A percentile compares a stretch with the other conserved stretches of the same genome.
phyloP scores from a whole-genome alignment of 2,797 vertebrate species.

The Melanotaenia nigrans region DNA sequence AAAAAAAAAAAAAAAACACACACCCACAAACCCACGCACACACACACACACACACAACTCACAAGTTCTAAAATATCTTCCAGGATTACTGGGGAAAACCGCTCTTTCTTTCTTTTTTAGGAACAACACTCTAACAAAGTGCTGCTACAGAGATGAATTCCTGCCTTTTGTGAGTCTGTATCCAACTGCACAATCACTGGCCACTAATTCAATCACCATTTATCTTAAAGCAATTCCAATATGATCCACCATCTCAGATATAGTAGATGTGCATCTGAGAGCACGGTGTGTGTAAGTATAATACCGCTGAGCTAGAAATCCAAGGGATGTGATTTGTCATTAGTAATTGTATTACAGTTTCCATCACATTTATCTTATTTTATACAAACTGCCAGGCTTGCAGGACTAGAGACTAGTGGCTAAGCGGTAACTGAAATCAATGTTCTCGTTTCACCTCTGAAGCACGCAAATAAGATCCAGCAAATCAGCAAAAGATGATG shows the following conservation, averaged over 20 bases:
- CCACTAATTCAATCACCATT: slow-evolving; percentile 51
- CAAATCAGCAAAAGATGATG: slow-evolving; percentile 25
- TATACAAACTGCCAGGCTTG: slow-evolving; percentile 63
- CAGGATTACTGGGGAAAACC: neutral
- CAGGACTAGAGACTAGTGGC: slow-evolving; percentile 60
- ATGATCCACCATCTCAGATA: slow-evolving; percentile 33
- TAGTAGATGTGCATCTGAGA: slow-evolving; percentile 14
- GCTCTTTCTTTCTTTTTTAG: slow-evolving; percentile 2
- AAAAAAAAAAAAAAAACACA: neutral
- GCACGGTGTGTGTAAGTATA: neutral
- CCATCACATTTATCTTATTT: slow-evolving; percentile 73
- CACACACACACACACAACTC: neutral
- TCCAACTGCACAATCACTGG: slow-evolving; percentile 35
- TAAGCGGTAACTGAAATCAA: slow-evolving; percentile 59
- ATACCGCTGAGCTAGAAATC: slow-evolving; percentile 61
- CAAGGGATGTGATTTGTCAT: slow-evolving; percentile 64
- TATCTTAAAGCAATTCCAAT: slow-evolving; percentile 44
- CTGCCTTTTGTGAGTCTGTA: slow-evolving; percentile 22
- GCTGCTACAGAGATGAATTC: slow-evolving; percentile 15
- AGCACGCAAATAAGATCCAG: slow-evolving; percentile 33
- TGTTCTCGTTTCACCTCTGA: slow-evolving; percentile 58
- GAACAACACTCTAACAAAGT: slow-evolving; percentile 4
- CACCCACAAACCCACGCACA: no score
- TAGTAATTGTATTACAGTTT: slow-evolving; percentile 71
- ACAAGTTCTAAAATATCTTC: slow-evolving; percentile 4